Conservation (phyloP, 2,113 vertebrate genomes). For the Microcebus ravelobensis region DNA sequence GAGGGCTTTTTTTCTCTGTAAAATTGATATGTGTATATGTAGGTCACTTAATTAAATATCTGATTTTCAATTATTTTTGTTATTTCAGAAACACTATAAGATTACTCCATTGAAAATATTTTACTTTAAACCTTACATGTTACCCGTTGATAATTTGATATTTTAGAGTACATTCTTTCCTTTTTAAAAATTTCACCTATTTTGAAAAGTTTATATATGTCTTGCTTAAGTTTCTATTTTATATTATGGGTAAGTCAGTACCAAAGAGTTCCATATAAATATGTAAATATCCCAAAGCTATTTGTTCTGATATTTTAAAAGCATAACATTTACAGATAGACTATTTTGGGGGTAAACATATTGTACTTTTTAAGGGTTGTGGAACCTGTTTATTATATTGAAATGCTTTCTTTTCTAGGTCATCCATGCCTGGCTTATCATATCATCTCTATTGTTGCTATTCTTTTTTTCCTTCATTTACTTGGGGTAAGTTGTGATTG, state of each 20-base stretch:
- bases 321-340: background rate
- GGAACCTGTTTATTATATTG: conserved; percentile 30
- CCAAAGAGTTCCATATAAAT: background rate
- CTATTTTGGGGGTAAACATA: background rate
- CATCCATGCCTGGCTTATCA: conserved; percentile 98
- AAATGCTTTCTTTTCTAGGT: conserved; percentile 87
- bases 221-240: conserved; percentile 30
- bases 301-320: background rate
- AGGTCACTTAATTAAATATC: background rate
- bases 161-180: background rate
- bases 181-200: conserved; percentile 9
- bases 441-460: conserved; percentile 96
- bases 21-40: background rate
- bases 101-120: conserved; percentile 6
- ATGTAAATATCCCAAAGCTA: background rate
- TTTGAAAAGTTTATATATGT: background rate
- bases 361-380: background rate
- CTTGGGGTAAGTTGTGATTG: conserved; percentile 92
- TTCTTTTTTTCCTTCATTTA: conserved; percentile 99
- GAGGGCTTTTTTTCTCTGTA: background rate
- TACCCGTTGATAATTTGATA: background rate
- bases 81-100: background rate
- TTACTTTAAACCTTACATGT: conserved; percentile 32
- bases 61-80: background rate
- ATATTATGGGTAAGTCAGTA: background rate